phyloP scores from a whole-genome alignment of 2,888 invertebrate species.

The Ormyrus thymus region DNA sequence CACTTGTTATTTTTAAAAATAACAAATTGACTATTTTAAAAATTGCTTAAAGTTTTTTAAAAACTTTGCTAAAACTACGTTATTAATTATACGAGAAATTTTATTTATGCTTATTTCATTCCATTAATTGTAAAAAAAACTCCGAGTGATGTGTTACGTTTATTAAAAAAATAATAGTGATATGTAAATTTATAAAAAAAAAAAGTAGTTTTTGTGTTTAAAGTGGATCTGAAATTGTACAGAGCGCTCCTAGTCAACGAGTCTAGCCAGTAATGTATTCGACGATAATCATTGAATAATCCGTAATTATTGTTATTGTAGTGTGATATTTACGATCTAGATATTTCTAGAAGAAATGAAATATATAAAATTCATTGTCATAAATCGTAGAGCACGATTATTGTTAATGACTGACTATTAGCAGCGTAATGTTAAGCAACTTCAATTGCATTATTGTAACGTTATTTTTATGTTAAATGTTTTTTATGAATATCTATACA shows the following conservation, averaged over 20 bases:
- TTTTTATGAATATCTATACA: conserved; percentile 31
- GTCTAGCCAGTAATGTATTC: conserved; percentile 54
- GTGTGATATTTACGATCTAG: conserved; percentile 52
- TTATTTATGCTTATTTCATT: conserved; percentile 2
- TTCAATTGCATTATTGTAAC: conserved; percentile 39
- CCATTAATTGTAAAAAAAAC: conserved; percentile 23
- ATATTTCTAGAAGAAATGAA: conserved; percentile 31
- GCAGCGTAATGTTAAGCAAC: conserved; percentile 29
- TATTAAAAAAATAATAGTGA: not conserved
- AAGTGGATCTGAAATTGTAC: conserved; percentile 41
- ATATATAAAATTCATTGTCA: conserved; percentile 14
- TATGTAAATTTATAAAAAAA: conserved; percentile 41
- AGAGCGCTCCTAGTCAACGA: conserved; percentile 53
- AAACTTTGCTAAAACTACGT: conserved; percentile 31
- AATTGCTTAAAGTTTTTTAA: conserved; percentile 37
- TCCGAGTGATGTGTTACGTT: conserved; percentile 5
- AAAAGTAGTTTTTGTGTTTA: conserved; percentile 28
- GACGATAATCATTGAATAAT: conserved; percentile 55
- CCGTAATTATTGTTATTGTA: conserved; percentile 60
- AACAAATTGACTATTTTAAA: conserved; percentile 13
- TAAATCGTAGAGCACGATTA: conserved; percentile 27
- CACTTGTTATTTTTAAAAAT: conserved; percentile 4
- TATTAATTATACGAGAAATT: not conserved
- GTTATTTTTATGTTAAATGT: conserved; percentile 29
- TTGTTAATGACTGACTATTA: conserved; percentile 28